Evolutionary conservation across 2,888 invertebrate genomes (phyloP).

Genomic region (Diplolepis rosae): DNA sequence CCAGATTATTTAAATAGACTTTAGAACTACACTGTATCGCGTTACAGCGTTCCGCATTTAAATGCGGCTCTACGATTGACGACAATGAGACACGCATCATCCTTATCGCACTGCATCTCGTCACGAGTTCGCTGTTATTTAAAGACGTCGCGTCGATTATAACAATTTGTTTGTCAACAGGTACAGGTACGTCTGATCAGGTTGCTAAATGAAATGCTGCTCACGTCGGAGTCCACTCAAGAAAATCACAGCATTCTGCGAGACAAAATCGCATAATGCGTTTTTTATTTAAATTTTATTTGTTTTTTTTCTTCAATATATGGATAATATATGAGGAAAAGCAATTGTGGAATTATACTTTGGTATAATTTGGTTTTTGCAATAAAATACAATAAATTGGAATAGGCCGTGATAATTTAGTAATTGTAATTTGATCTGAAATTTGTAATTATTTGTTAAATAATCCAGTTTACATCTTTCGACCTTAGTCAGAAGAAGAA

Average conservation of each 20-base stretch:
- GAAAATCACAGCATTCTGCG: neutral
- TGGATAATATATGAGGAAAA: no score
- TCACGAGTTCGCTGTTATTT: slow-evolving; percentile 72
- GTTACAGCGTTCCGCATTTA: slow-evolving; percentile 55
- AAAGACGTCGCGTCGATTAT: slow-evolving; percentile 59
- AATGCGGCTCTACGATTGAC: slow-evolving; percentile 46
- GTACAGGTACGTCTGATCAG: slow-evolving; percentile 51
- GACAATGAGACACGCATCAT: slow-evolving; percentile 69
- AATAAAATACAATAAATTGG: no score
- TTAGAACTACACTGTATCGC: no score
- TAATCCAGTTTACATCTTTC: no score
- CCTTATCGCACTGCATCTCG: slow-evolving; percentile 73
- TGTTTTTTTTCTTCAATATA: neutral
- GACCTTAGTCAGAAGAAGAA: no score
- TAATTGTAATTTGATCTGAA: no score
- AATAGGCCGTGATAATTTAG: no score
- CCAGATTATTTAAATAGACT: no score
- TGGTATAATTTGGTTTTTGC: no score
- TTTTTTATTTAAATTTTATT: neutral
- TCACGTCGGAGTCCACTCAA: slow-evolving; percentile 10
- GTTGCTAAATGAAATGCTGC: slow-evolving; percentile 39
- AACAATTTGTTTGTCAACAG: slow-evolving; percentile 58
- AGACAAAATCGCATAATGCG: neutral
- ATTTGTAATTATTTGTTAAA: no score
- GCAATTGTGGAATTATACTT: no score